Evolutionary conservation across 2,888 invertebrate genomes (phyloP), one percentile per base, ranked within the genome.

Genomic region (Sympetrum striolatum): DNA sequence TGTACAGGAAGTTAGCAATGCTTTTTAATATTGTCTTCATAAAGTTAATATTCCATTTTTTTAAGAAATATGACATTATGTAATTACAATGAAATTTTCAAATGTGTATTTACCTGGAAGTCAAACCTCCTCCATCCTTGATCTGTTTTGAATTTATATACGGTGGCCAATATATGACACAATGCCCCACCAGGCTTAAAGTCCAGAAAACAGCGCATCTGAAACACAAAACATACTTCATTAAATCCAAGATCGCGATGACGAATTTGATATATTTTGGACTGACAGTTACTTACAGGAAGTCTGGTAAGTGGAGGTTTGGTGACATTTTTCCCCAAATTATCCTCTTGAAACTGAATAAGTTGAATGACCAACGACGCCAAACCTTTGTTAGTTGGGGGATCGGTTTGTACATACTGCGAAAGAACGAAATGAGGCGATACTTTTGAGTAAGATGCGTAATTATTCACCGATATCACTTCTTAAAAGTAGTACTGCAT

Each of bases 71-170:
- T 64, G 64, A 8, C 15, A 60, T 31, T 58, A 37, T 6, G 25
- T 14, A 25, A 22, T 6, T 31, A 31, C 10, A 31, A 64, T 18
- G 10, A 3, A 64, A n/a, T 60, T 31, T 53, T 44, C 35, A 90
- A 10, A 10, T 1, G 60, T n/a, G 96, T 96, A 95, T 96, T 96
- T 94, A 97, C 96, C 94, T 97, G 97, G 94, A 98, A 97, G 95
- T 98, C 98, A 94, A 99, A 98, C 94, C 98, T 96, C 93, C 98
- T 96, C 96, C 98, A 99, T 94, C 98, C 97, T 94, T 99, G 99
- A 94, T 99, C 99, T 94, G 96, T 97, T 94, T 98, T 98, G 95
- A 98, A 99, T 93, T 98, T 98, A 95, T 97, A 99, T 94, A 98
- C 98, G 92, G 98, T 97, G 92, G 97, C 96, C 92, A 99, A 96